These are phyloP conservation scores for Cyphomyrmex costatus DNA, from an alignment of 1,140 invertebrate genomes.

Conservation along the genomic window DNA sequence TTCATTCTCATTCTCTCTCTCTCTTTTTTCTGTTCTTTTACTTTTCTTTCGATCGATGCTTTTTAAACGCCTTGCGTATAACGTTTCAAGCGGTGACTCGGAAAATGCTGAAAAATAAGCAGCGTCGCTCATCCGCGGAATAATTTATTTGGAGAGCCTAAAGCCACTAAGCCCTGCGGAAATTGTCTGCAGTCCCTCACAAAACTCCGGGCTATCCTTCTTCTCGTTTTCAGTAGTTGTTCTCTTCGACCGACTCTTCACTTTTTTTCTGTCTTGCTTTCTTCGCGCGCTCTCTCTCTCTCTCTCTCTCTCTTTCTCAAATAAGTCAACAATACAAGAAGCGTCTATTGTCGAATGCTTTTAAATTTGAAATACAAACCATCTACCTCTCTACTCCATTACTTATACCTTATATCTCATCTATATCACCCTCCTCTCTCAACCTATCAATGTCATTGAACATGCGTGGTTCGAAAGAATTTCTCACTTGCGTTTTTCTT, in stretches of 20 bases:
- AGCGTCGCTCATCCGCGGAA: conserved; percentile 75
- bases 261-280: conserved; percentile 31
- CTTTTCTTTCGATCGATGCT: conserved; percentile 62
- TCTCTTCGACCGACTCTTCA: conserved; percentile 34
- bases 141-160: conserved; percentile 77
- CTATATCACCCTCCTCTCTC: conserved; percentile 1
- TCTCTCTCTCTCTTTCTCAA: conserved; percentile 44
- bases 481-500: conserved; percentile 65
- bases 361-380: conserved; percentile 87
- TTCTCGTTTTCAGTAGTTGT: conserved; percentile 59
- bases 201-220: conserved; percentile 72
- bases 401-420: conserved; percentile 19
- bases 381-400: conserved; percentile 82
- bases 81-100: conserved; percentile 56
- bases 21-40: conserved; percentile 1
- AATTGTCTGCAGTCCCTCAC: conserved; percentile 79
- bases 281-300: neutral
- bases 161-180: conserved; percentile 79
- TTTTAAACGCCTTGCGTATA: conserved; percentile 65
- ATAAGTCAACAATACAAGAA: conserved; percentile 84
- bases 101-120: conserved; percentile 77
- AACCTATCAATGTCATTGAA: conserved; percentile 71
- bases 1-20: neutral
- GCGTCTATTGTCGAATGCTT: conserved; percentile 86
- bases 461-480: conserved; percentile 57